Evolutionary conservation across 2,888 invertebrate species (phyloP).

Genomic region (Phymatocera aterrima): DNA sequence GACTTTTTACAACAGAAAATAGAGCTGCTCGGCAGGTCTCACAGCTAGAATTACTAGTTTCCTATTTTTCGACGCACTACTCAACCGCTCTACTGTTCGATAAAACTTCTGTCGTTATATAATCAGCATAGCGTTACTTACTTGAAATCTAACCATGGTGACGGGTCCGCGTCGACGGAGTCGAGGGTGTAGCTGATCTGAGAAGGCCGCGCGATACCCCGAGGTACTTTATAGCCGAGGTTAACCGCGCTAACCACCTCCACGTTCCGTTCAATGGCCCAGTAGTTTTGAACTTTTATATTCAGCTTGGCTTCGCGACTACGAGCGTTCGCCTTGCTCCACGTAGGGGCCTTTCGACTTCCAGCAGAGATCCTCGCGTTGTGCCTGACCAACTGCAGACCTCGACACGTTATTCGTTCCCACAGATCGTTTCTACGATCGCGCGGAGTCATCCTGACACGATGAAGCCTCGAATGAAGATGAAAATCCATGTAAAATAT

Average conservation of each 20-base stretch:
- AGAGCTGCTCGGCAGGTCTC: background rate
- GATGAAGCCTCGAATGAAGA: too few species aligned
- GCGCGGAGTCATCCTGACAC: too few species aligned
- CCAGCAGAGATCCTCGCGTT: too few species aligned
- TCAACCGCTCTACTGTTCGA: background rate
- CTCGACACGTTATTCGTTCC: too few species aligned
- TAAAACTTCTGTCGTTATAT: background rate
- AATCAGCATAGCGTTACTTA: constrained; percentile 49
- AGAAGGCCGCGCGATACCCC: constrained; percentile 70
- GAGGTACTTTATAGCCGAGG: constrained; percentile 71
- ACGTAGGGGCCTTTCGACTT: background rate
- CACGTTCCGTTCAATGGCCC: constrained; percentile 46
- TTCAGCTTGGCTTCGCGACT: background rate
- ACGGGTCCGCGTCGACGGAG: constrained; percentile 58
- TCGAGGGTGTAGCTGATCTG: constrained; percentile 73
- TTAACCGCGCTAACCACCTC: constrained; percentile 57
- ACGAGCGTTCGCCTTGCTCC: background rate
- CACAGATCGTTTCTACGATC: too few species aligned
- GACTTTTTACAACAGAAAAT: too few species aligned
- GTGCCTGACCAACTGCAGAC: too few species aligned
- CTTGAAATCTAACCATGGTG: constrained; percentile 57
- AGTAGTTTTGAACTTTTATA: constrained; percentile 47
- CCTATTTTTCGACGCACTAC: background rate
- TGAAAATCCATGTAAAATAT: too few species aligned
- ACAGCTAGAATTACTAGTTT: too few species aligned